Evolutionary conservation across 2,797 vertebrate genomes (phyloP).

Genomic region (Phrynocephalus vlangalii): DNA sequence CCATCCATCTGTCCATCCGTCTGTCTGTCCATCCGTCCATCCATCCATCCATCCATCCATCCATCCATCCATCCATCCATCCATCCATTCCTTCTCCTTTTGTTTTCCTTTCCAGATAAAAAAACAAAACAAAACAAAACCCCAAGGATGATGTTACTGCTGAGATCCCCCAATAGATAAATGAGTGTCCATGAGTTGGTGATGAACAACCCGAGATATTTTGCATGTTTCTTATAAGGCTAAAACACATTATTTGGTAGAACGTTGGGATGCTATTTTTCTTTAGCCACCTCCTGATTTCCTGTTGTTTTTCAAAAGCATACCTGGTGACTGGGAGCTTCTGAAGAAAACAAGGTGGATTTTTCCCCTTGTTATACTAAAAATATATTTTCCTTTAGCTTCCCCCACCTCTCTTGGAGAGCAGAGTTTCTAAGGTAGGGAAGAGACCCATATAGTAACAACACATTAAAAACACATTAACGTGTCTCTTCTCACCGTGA

Average conservation of each 20-base stretch:
- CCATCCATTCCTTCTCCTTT: neutral
- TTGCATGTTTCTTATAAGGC: neutral
- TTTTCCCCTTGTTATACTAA: conserved; percentile 36
- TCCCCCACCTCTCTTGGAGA: conserved; percentile 15
- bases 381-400: conserved; percentile 39
- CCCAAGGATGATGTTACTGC: too few relatives aligned
- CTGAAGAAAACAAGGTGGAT: neutral
- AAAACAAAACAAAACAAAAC: too few relatives aligned
- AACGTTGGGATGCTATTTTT: neutral
- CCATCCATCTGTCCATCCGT: too few relatives aligned
- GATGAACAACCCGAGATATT: neutral
- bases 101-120: neutral
- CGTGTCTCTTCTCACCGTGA: conserved; percentile 45
- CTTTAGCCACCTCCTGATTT: neutral
- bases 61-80: neutral
- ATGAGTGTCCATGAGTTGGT: neutral
- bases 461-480: conserved; percentile 52
- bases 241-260: neutral
- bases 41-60: too few relatives aligned
- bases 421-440: conserved; percentile 16
- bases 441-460: conserved; percentile 39
- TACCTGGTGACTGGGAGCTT: neutral
- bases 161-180: too few relatives aligned
- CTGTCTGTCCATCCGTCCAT: too few relatives aligned
- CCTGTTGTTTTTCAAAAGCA: neutral